Evolutionary conservation across 2,888 invertebrate genomes (phyloP).

Genomic region (Piscicola geometra): DNA sequence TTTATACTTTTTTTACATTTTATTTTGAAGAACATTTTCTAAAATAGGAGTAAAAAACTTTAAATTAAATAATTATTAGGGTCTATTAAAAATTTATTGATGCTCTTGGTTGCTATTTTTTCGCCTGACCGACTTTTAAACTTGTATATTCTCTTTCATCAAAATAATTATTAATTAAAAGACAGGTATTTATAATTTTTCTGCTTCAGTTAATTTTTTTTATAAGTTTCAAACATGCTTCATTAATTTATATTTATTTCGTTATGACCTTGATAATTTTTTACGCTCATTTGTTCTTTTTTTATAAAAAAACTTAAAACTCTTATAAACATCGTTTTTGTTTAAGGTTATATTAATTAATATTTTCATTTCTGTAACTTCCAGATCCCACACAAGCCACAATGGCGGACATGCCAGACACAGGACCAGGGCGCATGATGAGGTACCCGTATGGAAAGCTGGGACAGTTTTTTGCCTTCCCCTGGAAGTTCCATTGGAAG

Average conservation of each 20-base stretch:
- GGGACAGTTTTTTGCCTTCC: constrained; percentile 22
- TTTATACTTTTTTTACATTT: too few species aligned
- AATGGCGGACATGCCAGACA: constrained; percentile 25
- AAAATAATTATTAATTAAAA: too few species aligned
- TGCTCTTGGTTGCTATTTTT: too few species aligned
- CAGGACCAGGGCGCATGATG: constrained; percentile 30
- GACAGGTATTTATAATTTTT: too few species aligned
- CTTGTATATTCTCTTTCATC: too few species aligned
- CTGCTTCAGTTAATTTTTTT: too few species aligned
- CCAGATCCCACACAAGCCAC: not conserved
- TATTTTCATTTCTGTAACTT: not conserved
- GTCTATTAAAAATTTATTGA: too few species aligned
- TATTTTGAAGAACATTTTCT: too few species aligned
- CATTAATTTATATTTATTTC: not conserved
- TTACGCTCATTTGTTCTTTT: not conserved
- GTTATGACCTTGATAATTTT: not conserved
- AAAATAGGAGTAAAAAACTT: too few species aligned
- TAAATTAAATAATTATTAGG: too few species aligned
- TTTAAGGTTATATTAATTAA: not conserved
- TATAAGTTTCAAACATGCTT: not conserved
- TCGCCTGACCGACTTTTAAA: too few species aligned
- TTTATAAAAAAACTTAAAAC: not conserved
- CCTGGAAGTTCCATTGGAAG: constrained; percentile 24
- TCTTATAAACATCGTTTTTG: not conserved
- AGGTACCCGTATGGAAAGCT: constrained; percentile 27